Conservation (phyloP, 2,113 vertebrate species). For the Pomatorhinus ruficollis region DNA sequence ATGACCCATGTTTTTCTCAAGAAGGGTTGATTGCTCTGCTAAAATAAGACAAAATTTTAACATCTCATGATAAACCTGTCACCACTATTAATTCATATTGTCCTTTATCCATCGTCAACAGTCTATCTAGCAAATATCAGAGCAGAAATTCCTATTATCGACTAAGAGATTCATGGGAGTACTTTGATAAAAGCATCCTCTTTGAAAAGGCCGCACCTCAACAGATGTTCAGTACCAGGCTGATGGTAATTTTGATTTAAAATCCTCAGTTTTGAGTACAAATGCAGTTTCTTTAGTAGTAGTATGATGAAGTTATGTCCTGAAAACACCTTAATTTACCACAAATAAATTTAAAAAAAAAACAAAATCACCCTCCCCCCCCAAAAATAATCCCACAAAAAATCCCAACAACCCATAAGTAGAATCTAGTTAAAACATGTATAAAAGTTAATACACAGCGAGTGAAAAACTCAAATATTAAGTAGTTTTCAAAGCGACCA, state of each 20-base stretch:
- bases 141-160: neutral
- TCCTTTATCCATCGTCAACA: neutral
- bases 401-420: neutral
- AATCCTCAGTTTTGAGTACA: neutral
- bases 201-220: constrained; percentile 16
- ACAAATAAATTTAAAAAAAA: neutral
- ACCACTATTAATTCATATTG: neutral
- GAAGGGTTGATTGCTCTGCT: neutral
- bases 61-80: neutral
- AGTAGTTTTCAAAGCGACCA: neutral
- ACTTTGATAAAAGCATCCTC: neutral
- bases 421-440: neutral
- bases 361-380: neutral
- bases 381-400: neutral
- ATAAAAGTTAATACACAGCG: neutral
- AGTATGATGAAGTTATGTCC: neutral
- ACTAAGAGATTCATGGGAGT: neutral
- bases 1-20: neutral
- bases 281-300: neutral
- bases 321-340: neutral
- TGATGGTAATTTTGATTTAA: neutral
- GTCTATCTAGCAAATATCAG: neutral
- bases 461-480: neutral
- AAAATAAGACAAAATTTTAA: constrained; percentile 2
- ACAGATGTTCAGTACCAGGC: neutral